Percentiles rank a stretch among this genome's conserved stretches.
These are phyloP conservation scores for Acanthosepion pharaonis DNA, from an alignment of 2,888 invertebrate genomes.

Conservation along the genomic window DNA sequence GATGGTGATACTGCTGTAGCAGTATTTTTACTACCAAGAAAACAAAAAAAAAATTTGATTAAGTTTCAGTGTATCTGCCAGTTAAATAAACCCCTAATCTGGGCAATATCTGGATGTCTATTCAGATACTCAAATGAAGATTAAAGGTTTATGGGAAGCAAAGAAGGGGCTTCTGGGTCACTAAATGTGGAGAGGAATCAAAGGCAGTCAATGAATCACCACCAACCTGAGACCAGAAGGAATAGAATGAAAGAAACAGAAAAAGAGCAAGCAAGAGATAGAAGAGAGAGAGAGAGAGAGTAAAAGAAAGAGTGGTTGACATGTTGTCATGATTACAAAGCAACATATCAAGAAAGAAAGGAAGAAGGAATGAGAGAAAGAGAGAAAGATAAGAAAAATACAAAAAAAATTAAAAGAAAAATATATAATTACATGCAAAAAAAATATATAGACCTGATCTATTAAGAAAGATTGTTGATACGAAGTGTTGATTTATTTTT, in stretches of 20 bases:
- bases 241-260: not conserved
- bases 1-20: not conserved
- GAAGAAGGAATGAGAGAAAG: not conserved
- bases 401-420: not conserved
- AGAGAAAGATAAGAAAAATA: not conserved
- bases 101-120: not conserved
- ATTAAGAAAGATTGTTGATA: not conserved
- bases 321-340: not conserved
- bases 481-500: not conserved
- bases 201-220: not conserved
- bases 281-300: not conserved
- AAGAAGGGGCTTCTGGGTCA: conserved; percentile 47
- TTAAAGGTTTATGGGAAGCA: not conserved
- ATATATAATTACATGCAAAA: not conserved
- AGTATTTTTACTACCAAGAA: not conserved
- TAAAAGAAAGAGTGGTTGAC: not conserved
- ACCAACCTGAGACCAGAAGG: not conserved
- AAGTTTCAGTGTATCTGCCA: not conserved
- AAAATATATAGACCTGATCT: not conserved
- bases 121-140: not conserved
- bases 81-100: not conserved
- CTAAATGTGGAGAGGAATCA: conserved; percentile 47
- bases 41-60: not conserved
- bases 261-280: not conserved
- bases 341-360: not conserved